phyloP scores from a whole-genome alignment of 2,888 invertebrate species.

The Lutraria lutraria region DNA sequence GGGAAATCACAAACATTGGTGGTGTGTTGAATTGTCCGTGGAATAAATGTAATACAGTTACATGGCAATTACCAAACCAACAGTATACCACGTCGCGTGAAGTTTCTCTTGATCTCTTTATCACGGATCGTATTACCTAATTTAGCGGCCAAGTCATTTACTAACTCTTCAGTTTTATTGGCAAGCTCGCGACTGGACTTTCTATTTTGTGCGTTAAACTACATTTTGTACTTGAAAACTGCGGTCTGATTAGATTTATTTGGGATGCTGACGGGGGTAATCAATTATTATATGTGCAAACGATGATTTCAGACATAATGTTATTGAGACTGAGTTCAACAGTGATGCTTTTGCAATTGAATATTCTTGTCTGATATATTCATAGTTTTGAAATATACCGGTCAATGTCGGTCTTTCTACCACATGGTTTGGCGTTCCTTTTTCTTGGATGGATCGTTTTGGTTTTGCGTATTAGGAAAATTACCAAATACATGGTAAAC shows the following conservation, averaged over 20 bases:
- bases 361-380: background rate
- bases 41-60: background rate
- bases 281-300: background rate
- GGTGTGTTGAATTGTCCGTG: no score
- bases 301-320: background rate
- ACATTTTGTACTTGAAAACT: background rate
- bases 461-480: no score
- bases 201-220: background rate
- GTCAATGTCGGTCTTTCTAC: background rate
- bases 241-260: background rate
- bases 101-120: conserved; percentile 1
- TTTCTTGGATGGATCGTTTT: no score
- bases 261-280: background rate
- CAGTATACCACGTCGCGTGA: background rate
- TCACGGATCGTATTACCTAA: background rate
- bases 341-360: background rate
- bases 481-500: no score
- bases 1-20: no score
- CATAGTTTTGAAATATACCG: background rate
- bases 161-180: background rate
- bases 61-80: background rate
- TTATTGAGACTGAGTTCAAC: background rate
- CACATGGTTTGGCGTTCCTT: no score
- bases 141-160: background rate
- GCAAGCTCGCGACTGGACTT: background rate